Evolutionary conservation across 1,140 invertebrate species (phyloP), one percentile per base, ranked within the genome.

Genomic region (Catajapyx aquilonaris): DNA sequence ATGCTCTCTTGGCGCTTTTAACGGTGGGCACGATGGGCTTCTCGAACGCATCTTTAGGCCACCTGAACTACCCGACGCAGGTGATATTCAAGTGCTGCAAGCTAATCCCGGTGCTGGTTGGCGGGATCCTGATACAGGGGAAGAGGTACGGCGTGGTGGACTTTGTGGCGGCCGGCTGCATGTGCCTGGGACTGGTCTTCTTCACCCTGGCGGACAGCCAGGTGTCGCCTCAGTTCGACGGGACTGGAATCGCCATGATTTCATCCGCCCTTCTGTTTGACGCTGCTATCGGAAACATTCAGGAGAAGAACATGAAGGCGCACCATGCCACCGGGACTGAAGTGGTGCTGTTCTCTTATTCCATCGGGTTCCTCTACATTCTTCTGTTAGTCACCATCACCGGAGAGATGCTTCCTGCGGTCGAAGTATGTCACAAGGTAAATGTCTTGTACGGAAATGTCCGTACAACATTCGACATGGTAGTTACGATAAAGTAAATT

Each of bases 11-110:
- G 34, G 86, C 86, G 28, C 65, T 85, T 20, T 55, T 94, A 18
- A 91, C 88, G 0, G 64, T 95, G 4, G 84, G 83, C 0, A 95
- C 90, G 9, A 96, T 96, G 85, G 86, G 86, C 1, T 70, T 95
- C 46, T 94, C 88, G 2, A 95, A 96, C 60, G 73, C 86, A 9
- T 88, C 87, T 4, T 60, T 95, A n/a, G 86, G 80, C 30, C 93
- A 93, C 57, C 60, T 96, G 1, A 96, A 95, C 57, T 96, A 94
- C 59, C 88, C 91, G 15, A 90, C 84, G 1, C 69, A 80, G 59
- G 72, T 90, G n/a, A 87, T 90, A 46, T 90, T 90, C 52, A 90
- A 90, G 59, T 93, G 87, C 52, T 96, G 91, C 52, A 96, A 96
- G 60, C 64, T 96, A 0, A 88, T 95, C 47, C 91, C 91, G 2